Base-by-base conservation (phyloP, 2,888 invertebrate species). In the Ethmia dodecea region DNA sequence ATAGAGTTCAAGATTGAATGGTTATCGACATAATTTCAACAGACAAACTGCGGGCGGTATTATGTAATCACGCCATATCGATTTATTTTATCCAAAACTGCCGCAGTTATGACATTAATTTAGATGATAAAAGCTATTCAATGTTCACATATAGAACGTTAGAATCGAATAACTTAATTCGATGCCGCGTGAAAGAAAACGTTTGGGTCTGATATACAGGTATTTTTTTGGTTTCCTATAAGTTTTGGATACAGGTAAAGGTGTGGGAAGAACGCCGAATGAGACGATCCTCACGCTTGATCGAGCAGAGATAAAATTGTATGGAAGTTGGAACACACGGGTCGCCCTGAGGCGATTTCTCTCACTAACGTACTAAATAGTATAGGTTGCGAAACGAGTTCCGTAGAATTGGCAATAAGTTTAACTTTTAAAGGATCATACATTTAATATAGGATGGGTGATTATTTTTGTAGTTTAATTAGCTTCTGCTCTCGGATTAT, bases 101-200 rank as follows among this genome's bases (percentile, higher is more conserved):
- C 73, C 70, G 65, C 78, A 81, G 80, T 84, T 81, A 81, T 80
- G 77, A 78, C 81, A 79, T 81, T 81, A 83, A 81, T 71, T 75
- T 71, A 65, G 74, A 70, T 73, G 73, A 71, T 79, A 79, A 78
- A 68, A 72, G 63, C 71, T 55, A 74, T 78, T 63, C 65, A 71
- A 74, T 71, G 69, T 70, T 71, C 75, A 70, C 74, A 70, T 74
- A 75, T 67, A 64, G 57, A 65, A 76, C 62, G 68, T 73, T 75
- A 69, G 69, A 72, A 60, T 69, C 66, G 65, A 75, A 79, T 80
- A 78, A 71, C 80, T 79, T 79, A 72, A 83, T 68, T 57, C 50
- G 49, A 39, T 62, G 60, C 67, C 61, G 73, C 66, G 61, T 66
- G 62, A 70, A 72, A 61, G 62, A 68, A 64, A 69, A 51, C 60